Base-by-base conservation (phyloP, 2,888 invertebrate genomes). In the Drosophila bunnanda region DNA sequence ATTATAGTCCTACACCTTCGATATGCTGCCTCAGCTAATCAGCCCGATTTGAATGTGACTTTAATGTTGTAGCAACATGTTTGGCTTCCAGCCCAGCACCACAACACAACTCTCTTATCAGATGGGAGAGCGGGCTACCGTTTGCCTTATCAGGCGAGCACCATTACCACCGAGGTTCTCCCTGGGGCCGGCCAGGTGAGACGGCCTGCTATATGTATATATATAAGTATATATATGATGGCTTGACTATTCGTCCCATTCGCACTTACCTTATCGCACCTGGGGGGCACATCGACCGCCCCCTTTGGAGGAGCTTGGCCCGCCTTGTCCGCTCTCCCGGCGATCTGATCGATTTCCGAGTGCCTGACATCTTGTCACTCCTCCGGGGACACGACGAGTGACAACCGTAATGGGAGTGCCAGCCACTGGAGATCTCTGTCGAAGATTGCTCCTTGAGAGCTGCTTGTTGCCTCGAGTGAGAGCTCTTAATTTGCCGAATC, bases 331-430 rank as follows among this genome's bases (percentile, higher is more conserved):
- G 28, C 28, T 28, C 44, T 15, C 17, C n/a, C n/a, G 12, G 9
- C 15, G 34, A 61, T 10, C 12, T 34, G 30, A 62, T 62, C 41
- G 17, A 25, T 30, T 17, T 46, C 46, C 44, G 34, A 55, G 30
- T 41, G 53, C 56, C 55, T 53, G 71, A 60, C 71, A 70, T 70
- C 69, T 59, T 69, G 43, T 68, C 68, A 52, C 68, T 50, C 50
- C 48, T 20, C 17, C 41, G 2, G 20, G 12, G 10, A 60, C 50
- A 34, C 46, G 44, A 48, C 34, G n/a, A 43, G 38, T 20, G 38
- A 52, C 38, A 69, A 67, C 17, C 30, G 22, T 56, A 56, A 56
- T 59, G 56, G 39, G 22, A 56, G 56, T 59, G 38, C 34, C 32
- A 10, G 34, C 10, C 30, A 20, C 38, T 54, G 30, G n/a, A 39